Base-by-base conservation (phyloP, 1,140 invertebrate species). In the Drosophila pachea region DNA sequence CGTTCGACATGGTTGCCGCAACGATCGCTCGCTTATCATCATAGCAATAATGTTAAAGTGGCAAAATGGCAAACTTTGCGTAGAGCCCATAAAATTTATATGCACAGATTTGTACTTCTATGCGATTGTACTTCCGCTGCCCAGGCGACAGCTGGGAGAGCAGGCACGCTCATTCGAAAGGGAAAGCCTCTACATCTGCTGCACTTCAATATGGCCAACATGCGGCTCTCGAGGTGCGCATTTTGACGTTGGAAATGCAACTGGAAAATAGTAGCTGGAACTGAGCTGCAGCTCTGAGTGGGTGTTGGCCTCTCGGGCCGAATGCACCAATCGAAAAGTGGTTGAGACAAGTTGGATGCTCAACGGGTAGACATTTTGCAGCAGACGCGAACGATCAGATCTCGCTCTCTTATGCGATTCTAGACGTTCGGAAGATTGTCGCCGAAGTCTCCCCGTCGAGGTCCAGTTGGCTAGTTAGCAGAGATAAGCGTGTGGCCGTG, bases 21-120 rank as follows among this genome's bases (percentile, higher is more conserved):
- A 64, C 78, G 65, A 49, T 77, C 69, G 78, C 76, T 74, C 81
- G 71, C 78, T 87, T 82, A 88, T 88, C 86, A 88, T 86, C 83
- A 86, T 88, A 88, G 88, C 86, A 88, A 88, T 88, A 88, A 88
- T 86, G 86, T 86, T 88, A 86, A 88, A 87, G 86, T 88, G 86
- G 81, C 86, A 88, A 88, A 88, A 87, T 87, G 84, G 86, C 86
- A 86, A 88, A 87, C 74, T 86, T 76, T 78, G 68, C 71, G 67
- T 68, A 65, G 78, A 87, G 86, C 76, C 63, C 78, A 86, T 78
- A 73, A 76, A 88, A 88, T 86, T 83, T 86, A 83, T 86, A 72
- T 68, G 64, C 81, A 50, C 66, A 73, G 68, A 81, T 78, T 78
- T 75, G 75, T 74, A 74, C 61, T 61, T 67, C 65, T 43, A 65